These are phyloP conservation scores for Drosophila mayri DNA, from an alignment of 1,140 invertebrate species.

Conservation along the genomic window DNA sequence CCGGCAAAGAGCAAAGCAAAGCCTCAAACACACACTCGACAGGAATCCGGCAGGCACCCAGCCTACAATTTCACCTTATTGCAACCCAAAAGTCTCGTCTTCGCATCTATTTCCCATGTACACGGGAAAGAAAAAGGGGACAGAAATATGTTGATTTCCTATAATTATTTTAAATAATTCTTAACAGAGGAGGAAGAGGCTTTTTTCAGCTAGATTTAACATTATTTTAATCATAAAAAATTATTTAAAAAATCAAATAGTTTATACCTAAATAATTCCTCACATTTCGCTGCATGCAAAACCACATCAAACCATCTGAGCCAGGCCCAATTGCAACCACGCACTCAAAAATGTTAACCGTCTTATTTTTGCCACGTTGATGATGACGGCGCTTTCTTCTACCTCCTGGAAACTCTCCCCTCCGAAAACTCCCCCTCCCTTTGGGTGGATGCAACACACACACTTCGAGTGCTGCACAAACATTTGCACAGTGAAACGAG, in stretches of 20 bases:
- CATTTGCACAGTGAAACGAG: slow-evolving; percentile 76
- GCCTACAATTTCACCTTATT: slow-evolving; percentile 5
- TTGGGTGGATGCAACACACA: slow-evolving; percentile 53
- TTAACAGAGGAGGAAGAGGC: not conserved
- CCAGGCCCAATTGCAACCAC: slow-evolving; percentile 44
- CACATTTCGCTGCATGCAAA: not conserved
- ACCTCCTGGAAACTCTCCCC: not conserved
- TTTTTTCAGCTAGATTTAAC: not conserved
- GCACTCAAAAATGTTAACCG: slow-evolving; percentile 77
- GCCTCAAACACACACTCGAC: slow-evolving; percentile 53
- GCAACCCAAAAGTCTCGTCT: not conserved
- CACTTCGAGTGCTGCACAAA: slow-evolving; percentile 72
- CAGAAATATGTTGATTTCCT: too few species aligned
- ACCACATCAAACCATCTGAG: slow-evolving; percentile 40
- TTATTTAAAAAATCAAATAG: not conserved
- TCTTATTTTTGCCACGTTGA: slow-evolving; percentile 68
- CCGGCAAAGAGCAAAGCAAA: slow-evolving; percentile 77
- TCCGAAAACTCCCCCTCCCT: slow-evolving; percentile 3
- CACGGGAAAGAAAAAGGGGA: not conserved
- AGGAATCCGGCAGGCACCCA: slow-evolving; percentile 19
- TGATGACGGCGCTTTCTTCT: slow-evolving; percentile 23
- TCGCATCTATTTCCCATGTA: not conserved
- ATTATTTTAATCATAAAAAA: not conserved
- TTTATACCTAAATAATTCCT: not conserved
- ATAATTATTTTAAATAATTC: too few species aligned